phyloP scores from a whole-genome alignment of 2,797 vertebrate genomes.

The Cryptoprocta ferox region DNA sequence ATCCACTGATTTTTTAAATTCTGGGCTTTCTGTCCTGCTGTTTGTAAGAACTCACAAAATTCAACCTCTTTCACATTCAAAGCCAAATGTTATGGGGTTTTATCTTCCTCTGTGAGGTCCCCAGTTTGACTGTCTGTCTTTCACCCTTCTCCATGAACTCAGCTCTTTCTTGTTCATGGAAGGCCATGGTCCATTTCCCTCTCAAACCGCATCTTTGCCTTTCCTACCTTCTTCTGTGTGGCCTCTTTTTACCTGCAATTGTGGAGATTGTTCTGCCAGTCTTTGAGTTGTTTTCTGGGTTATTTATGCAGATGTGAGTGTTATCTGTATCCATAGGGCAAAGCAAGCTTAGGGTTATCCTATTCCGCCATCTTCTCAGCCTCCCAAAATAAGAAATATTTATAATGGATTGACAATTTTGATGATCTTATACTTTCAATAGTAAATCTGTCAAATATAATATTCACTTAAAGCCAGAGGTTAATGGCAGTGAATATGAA shows the following conservation, averaged over 20 bases:
- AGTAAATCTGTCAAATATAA: not conserved
- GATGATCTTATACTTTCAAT: not conserved
- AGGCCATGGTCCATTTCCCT: not conserved
- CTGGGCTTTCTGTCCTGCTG: not conserved
- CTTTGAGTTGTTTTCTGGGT: not conserved
- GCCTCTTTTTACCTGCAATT: not conserved
- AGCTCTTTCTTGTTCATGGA: not conserved
- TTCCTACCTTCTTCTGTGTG: not conserved
- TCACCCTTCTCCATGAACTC: not conserved
- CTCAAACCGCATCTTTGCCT: not conserved
- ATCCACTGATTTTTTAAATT: not conserved
- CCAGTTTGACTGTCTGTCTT: not conserved
- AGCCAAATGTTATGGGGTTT: not conserved
- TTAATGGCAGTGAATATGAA: not conserved
- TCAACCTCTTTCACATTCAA: not conserved
- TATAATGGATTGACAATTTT: not conserved
- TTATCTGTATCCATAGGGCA: not conserved
- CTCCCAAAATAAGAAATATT: not conserved
- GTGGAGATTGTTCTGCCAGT: not conserved
- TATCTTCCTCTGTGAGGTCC: not conserved
- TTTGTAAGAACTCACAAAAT: not conserved
- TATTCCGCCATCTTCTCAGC: not conserved
- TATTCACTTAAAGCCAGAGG: not conserved
- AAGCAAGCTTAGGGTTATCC: not conserved
- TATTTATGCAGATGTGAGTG: not conserved